Evolutionary conservation across 1,140 invertebrate genomes (phyloP), one percentile per base, ranked within the genome.

Genomic region (Lasioglossum albipes): DNA sequence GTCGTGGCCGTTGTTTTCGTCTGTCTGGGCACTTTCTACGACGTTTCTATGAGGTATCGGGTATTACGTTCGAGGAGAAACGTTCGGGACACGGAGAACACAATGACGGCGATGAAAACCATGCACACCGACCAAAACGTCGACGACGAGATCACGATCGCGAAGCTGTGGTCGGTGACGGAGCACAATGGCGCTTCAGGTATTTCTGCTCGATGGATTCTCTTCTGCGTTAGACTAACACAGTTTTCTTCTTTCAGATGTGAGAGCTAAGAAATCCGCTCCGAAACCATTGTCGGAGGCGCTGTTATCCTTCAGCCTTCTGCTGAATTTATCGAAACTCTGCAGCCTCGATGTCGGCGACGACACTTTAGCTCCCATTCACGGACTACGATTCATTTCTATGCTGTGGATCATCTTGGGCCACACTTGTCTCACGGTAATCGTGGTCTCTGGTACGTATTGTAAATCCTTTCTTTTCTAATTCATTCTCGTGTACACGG

Each of bases 371-470:
- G 87, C 90, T 20, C 91, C 91, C 0, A 90, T 93, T 68, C 93
- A 94, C 80, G 93, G 93, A 12, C 80, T 94, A 41, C 88, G 92
- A 68, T 88, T 94, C 36, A 83, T 91, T 77, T 89, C 91, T 18
- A 90, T 94, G 74, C 52, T 93, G 0, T 93, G 93, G 93, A 88
- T 93, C 49, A 93, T 94, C 64, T 65, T 92, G 41, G 85, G 90
- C 4, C 93, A 93, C 74, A 91, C 90, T n/a, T 93, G 91, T 84
- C 79, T 94, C 7, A 84, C 88, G 16, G 57, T 87, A 2, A 91
- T 91, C 83, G 89, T 90, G 85, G 74, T 93, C 74, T 90, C 92
- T 75, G 93, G 93, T 93, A 84, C 61, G 18, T 27, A 27, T 27
- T 27, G 27, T 27, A 27, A 27, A 27, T 20, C 5, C 1, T n/a